Base-by-base conservation (phyloP, 2,113 vertebrate genomes). In the Cyprinodon tularosa region DNA sequence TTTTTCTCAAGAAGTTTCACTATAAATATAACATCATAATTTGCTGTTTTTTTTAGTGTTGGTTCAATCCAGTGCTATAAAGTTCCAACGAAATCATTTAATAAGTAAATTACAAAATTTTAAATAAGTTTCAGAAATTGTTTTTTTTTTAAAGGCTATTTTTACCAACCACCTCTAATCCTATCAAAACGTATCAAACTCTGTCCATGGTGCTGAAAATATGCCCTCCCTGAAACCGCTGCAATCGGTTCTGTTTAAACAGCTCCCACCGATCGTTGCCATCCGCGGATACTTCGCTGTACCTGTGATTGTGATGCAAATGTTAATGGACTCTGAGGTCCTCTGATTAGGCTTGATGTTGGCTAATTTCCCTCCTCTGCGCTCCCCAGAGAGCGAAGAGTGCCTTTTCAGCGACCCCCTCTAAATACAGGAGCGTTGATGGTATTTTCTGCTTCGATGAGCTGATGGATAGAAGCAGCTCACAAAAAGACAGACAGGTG, bases 401-500 rank as follows among this genome's bases (percentile, higher is more conserved):
- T 84, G 89, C 89, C 90, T 95, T 95, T 95, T 94, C 93, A 90
- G 90, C 48, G 80, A 91, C 84, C 84, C 50, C 86, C 88, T 93
- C 92, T 94, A 95, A 95, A 95, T 92, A 94, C 94, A 94, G 90
- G 91, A 90, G 94, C 88, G 94, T 93, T 95, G 93, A 93, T 94
- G 91, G 90, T 90, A 90, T 96, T 97, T 96, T 97, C 96, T 94
- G 95, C 94, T 92, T 95, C 87, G 89, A 94, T 92, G 93, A 90
- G 72, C 71, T 89, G 88, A 92, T 89, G 91, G 89, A 94, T 79
- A 90, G 88, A 86, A 50, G 53, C 84, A 62, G 77, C 50, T 9
- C 15, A 14, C 50, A 57, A 9, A n/a, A n/a, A 57, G 50, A 57
- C 57, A 78, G 71, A 2, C 76, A 10, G 84, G 83, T 82, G 86